Base-by-base conservation (phyloP, 2,113 vertebrate species). In the Xyliphius kryptos region DNA sequence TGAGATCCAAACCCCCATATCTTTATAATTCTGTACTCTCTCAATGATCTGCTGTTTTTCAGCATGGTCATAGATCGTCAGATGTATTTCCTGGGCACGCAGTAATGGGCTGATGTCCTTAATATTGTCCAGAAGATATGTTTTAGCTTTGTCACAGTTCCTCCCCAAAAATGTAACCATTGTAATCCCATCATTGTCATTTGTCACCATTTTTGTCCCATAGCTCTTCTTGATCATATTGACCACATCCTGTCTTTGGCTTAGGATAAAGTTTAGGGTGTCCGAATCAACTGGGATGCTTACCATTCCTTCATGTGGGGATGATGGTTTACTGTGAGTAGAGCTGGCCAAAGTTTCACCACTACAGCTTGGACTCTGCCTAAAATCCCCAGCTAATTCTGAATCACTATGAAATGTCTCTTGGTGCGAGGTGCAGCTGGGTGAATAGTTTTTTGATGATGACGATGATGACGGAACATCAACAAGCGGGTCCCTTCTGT, bases 31-130 rank as follows among this genome's bases (percentile, higher is more conserved):
- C 15, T 1, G 4, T 6, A 68, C 68, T 14, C 1, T 22, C 0
- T 4, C 0, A 0, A 9, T 8, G 5, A 86, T 66, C 1, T 1
- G 7, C 16, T 0, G 12, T 1, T 0, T 9, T 10, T 68, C 47
- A 0, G 46, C 6, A 0, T 0, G 3, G 17, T 11, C 2, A 47
- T 67, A 3, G 13, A 66, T 14, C 3, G 8, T 49, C 52, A 78
- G 64, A 6, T 10, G 14, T 19, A 88, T 75, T 21, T 79, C 69
- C 36, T 83, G 81, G 0, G 70, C 78, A 67, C 77, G 74, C 0
- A 88, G 58, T 0, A 9, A 57, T 0, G 0, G 3, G 3, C 2
- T 37, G 0, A 79, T 68, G 1, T 61, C 1, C 0, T n/a, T 1
- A 44, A 86, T 49, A 1, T 78, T 3, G 0, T 2, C 13, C 59